Base-by-base conservation (phyloP, 2,797 vertebrate species). In the Hippoglossus hippoglossus region DNA sequence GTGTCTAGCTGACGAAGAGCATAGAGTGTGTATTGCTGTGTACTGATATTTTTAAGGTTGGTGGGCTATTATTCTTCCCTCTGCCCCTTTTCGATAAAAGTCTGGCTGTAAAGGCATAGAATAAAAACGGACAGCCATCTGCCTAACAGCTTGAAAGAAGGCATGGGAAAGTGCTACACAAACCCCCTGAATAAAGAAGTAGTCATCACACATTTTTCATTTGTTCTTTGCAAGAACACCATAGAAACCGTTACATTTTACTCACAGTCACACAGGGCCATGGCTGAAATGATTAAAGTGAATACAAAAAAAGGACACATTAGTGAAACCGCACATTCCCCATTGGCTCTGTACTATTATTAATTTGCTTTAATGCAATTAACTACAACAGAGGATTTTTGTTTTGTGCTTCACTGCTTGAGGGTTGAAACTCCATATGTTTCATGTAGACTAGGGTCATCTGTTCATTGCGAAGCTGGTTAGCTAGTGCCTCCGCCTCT, bases 401-500 rank as follows among this genome's bases (percentile, higher is more conserved):
- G 62, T 77, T 81, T 46, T 74, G 51, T n/a, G 70, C 57, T 57
- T 68, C 31, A 24, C 80, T 63, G 81, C 79, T 87, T 3, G 3
- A 57, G 24, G 68, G 63, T 26, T 63, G 39, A 75, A 74, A 63
- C 55, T 70, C 69, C 57, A 53, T 71, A 62, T 75, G 72, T 55
- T 75, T 82, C 50, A 57, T 62, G 58, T 66, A 47, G 49, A 75
- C 18, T 11, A 49, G 24, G 55, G 63, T 75, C 39, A 60, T 69
- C 24, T 4, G 16, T 71, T 77, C 26, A 54, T 50, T 60, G 22
- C 15, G 28, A 22, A 44, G 41, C 71, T 69, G 53, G 68, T 88
- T 79, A 71, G 67, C 47, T 61, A 16, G 68, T 21, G 61, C 22
- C 55, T 75, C 51, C 2, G 15, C 2, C 56, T 21, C 34, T 22